Evolutionary conservation across 2,797 vertebrate species (phyloP), one percentile per base, ranked within the genome.

Genomic region (Darevskia nairensis): DNA sequence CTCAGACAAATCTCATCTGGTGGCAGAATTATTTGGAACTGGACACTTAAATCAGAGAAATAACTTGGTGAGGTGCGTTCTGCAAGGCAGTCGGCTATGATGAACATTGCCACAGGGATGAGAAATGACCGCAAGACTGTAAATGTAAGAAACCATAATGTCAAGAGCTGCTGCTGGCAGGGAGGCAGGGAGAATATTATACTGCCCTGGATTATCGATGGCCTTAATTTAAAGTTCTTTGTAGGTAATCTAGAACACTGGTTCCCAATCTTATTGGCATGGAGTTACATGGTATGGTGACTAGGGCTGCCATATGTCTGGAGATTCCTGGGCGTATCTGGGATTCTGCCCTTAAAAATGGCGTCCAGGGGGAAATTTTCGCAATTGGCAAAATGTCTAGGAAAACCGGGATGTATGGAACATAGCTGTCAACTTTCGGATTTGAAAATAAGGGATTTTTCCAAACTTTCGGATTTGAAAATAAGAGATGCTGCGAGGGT

Each of bases 91-190:
- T 55, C 32, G 68, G 50, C 50, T 55, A 29, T 84, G 32, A 72
- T 84, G n/a, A 78, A 78, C 61, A 76, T 78, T 78, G 75, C 61
- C 61, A 25, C 21, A 32, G 84, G 59, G 41, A 86, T 78, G 41
- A 68, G 59, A 15, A 66, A 66, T 66, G 17, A 46, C 61, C 29
- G 3, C 29, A 74, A 59, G 21, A 74, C 44, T 35, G 32, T 25
- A 78, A n/a, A 68, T 78, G 66, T 15, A 46, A 78, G 27, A 32
- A 78, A 68, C 61, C 46, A 41, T 39, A n/a, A 41, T 69, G 66
- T 19, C 15, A 8, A 21, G 64, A 82, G 64, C 2, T 13, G 13
- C 39, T 68, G 25, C 35, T 66, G 39, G 6, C 71, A 19, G 32
- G 59, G 15, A 21, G 71, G 17, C 19, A 35, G 59, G 27, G 55